phyloP scores from a whole-genome alignment of 2,888 invertebrate species.

The Tachystola acroxantha region DNA sequence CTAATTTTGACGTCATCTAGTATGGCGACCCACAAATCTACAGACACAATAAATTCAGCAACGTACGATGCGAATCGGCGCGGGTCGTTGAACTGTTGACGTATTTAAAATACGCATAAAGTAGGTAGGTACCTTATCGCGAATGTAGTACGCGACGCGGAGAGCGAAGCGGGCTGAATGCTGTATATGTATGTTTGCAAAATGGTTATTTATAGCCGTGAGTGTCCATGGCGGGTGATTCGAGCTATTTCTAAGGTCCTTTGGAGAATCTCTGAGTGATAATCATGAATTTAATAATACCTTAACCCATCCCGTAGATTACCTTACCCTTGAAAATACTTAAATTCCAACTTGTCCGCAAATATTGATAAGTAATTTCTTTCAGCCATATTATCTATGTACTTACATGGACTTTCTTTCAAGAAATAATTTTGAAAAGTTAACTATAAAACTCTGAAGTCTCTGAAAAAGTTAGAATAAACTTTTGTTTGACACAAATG shows the following conservation, averaged over 20 bases:
- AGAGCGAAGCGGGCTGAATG: slow-evolving; percentile 51
- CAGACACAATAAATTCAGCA: slow-evolving; percentile 75
- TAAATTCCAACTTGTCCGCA: too few relatives aligned
- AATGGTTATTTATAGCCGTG: slow-evolving; percentile 67
- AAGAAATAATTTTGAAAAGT: too few relatives aligned
- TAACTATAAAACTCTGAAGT: too few relatives aligned
- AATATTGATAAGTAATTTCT: too few relatives aligned
- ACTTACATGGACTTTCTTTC: too few relatives aligned
- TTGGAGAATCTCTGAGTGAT: slow-evolving; percentile 35
- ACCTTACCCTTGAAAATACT: too few relatives aligned
- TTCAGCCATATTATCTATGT: too few relatives aligned
- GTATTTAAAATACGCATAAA: slow-evolving; percentile 72
- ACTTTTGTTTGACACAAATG: too few relatives aligned
- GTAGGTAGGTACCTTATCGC: slow-evolving; percentile 60
- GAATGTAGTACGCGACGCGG: slow-evolving; percentile 64
- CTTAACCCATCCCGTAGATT: too few relatives aligned
- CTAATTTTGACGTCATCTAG: slow-evolving; percentile 63
- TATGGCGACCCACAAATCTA: slow-evolving; percentile 75
- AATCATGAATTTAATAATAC: slow-evolving; percentile 11
- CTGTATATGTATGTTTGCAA: slow-evolving; percentile 55
- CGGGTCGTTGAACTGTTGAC: slow-evolving; percentile 74
- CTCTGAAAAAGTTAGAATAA: too few relatives aligned
- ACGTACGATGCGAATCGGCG: slow-evolving; percentile 63
- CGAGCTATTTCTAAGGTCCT: slow-evolving; percentile 56
- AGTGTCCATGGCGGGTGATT: slow-evolving; percentile 64